phyloP scores from a whole-genome alignment of 23 tunicate species.

The Corella eumyota region DNA sequence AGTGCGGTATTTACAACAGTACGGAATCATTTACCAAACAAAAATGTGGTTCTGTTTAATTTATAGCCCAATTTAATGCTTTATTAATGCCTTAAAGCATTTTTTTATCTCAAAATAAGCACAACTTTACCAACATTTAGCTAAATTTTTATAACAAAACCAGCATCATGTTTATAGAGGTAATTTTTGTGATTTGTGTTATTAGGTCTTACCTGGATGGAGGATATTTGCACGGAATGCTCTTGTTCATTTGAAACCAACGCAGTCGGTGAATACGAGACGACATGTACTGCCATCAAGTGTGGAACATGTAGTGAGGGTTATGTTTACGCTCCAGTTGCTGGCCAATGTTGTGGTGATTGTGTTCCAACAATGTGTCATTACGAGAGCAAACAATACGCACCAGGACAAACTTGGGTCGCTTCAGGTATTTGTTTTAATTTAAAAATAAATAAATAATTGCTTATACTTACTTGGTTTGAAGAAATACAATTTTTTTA shows the following conservation, averaged over 20 bases:
- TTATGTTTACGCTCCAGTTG: slow-evolving; percentile 92
- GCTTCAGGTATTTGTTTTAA: slow-evolving; percentile 35
- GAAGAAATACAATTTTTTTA: too few relatives aligned
- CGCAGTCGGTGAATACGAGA: slow-evolving; percentile 50
- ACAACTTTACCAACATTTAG: too few relatives aligned
- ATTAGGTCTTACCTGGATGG: slow-evolving; percentile 80
- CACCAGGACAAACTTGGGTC: slow-evolving; percentile 72
- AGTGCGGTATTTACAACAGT: too few relatives aligned
- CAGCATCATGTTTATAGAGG: too few relatives aligned
- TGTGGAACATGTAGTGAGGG: slow-evolving; percentile 91
- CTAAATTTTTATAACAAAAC: too few relatives aligned
- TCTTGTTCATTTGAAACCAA: slow-evolving; percentile 36
- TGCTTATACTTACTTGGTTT: too few relatives aligned
- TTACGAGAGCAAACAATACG: slow-evolving; percentile 63
- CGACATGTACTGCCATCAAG: slow-evolving; percentile 70
- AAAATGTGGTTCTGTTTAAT: too few relatives aligned
- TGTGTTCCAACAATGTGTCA: slow-evolving; percentile 94
- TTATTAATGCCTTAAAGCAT: too few relatives aligned
- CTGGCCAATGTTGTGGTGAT: slow-evolving; percentile 99
- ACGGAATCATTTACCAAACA: too few relatives aligned
- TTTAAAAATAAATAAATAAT: background rate
- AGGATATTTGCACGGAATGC: slow-evolving; percentile 97
- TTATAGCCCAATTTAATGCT: too few relatives aligned
- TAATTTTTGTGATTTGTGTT: too few relatives aligned
- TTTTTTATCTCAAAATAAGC: too few relatives aligned